Conservation (phyloP, 2,113 vertebrate species). For the Maccullochella peelii region DNA sequence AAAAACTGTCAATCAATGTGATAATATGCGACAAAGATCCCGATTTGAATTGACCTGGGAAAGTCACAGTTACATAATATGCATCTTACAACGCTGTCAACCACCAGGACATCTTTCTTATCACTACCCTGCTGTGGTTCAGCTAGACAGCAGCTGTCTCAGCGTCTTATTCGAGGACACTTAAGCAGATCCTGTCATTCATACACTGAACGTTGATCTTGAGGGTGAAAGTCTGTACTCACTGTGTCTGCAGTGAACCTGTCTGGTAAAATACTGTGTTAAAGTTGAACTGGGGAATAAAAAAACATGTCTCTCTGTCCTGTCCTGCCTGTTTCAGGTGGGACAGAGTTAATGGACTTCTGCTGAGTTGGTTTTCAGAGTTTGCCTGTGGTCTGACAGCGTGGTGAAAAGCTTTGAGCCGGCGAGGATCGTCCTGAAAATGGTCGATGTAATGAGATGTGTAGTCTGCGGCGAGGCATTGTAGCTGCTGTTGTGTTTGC, state of each 20-base stretch:
- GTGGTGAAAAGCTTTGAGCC: not conserved
- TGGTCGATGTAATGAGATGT: constrained; percentile 22
- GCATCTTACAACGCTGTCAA: not conserved
- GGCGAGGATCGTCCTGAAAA: not conserved
- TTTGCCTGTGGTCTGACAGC: not conserved
- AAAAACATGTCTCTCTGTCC: not conserved
- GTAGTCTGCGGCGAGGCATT: not conserved
- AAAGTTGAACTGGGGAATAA: not conserved
- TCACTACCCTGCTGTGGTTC: not conserved
- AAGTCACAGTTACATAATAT: too few species aligned
- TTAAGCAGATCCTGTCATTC: not conserved
- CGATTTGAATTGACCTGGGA: not conserved
- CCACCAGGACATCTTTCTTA: not conserved
- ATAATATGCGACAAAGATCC: not conserved
- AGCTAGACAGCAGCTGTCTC: not conserved
- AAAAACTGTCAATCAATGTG: not conserved
- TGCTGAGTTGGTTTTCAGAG: not conserved
- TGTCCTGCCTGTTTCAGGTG: not conserved
- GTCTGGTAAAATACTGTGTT: too few species aligned
- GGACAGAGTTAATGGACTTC: not conserved
- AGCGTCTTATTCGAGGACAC: not conserved
- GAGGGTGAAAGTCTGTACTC: not conserved
- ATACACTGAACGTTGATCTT: not conserved
- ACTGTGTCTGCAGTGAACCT: not conserved
- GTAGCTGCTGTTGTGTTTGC: constrained; percentile 28